Evolutionary conservation across 2,797 vertebrate species (phyloP), one percentile per base, ranked within the genome.

Genomic region (Lepilemur septentrionalis): DNA sequence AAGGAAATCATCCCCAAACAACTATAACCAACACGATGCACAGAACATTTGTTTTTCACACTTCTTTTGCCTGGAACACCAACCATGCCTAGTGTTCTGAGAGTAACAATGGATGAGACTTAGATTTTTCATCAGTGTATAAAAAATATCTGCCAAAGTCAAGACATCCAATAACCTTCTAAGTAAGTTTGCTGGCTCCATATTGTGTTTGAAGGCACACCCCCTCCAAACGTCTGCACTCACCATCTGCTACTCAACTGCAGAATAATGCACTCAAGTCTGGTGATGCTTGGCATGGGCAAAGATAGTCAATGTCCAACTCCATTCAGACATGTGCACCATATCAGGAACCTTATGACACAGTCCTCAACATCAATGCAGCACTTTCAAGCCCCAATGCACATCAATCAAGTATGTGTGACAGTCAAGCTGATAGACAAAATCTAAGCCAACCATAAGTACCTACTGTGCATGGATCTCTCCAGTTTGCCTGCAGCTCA

Each of bases 91-190:
- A 97, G 91, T 96, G 84, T 96, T 98, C 96, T 93, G 95, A 98
- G 96, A 97, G 93, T 96, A 98, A 95, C 92, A 98, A 97, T 98
- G 95, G 92, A 75, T 96, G 79, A 67, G 57, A 97, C 79, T 97
- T 93, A 81, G 89, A 89, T 82, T 92, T 95, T 91, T 96, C 41
- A 97, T 69, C 90, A 96, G 87, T 95, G 96, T 96, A 98, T 98
- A 97, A 97, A 97, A 96, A 89, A 9, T 96, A 97, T 96, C 98
- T 98, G 98, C 98, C 98, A 98, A 98, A 98, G 97, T 98, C 96
- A 98, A 98, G 97, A 98, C 97, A 97, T 97, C 32, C 35, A 95
- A 86, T 96, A 98, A 97, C 98, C 98, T 97, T 96, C 92, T 98
- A 98, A 98, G 97, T 98, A 98, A 97, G 97, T 98, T 97, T 97